Percentiles rank a stretch among this genome's conserved stretches.
Evolutionary conservation across 2,888 invertebrate genomes (phyloP).

Genomic region (Gerris lacustris): DNA sequence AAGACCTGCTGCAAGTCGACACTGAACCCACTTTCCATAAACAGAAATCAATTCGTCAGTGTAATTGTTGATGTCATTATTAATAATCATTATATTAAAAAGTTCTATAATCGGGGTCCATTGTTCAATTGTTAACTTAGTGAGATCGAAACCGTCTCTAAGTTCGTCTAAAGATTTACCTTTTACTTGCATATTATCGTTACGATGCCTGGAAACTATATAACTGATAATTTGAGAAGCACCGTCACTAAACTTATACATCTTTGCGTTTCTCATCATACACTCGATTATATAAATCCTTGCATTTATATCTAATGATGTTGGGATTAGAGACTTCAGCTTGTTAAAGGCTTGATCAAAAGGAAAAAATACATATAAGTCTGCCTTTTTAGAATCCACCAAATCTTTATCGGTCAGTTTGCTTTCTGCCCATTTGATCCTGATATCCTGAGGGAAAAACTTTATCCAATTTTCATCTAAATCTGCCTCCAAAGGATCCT

Average conservation of each 20-base stretch:
- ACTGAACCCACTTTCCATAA: slow-evolving; percentile 10
- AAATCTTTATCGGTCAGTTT: slow-evolving; percentile 12
- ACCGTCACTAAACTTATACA: slow-evolving; percentile 3
- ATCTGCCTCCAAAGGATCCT: slow-evolving; percentile 8
- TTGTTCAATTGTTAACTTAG: slow-evolving; percentile 10
- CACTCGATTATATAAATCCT: slow-evolving; percentile 9
- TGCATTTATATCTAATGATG: slow-evolving; percentile 11
- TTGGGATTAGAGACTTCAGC: slow-evolving; percentile 17
- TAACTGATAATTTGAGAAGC: slow-evolving; percentile 13
- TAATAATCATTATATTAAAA: slow-evolving; percentile 20
- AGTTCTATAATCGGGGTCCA: slow-evolving; percentile 21
- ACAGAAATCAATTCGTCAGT: slow-evolving; percentile 14
- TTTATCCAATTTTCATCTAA: slow-evolving; percentile 8
- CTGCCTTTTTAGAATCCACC: slow-evolving; percentile 10
- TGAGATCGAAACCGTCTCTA: background rate
- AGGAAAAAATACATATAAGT: slow-evolving; percentile 14
- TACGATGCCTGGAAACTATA: slow-evolving; percentile 17
- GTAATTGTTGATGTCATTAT: slow-evolving; percentile 15
- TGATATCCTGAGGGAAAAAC: slow-evolving; percentile 16
- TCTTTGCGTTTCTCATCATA: slow-evolving; percentile 14
- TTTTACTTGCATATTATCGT: slow-evolving; percentile 16
- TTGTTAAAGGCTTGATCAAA: slow-evolving; percentile 13
- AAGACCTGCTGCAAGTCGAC: slow-evolving; percentile 3
- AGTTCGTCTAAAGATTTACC: background rate
- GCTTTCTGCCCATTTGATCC: slow-evolving; percentile 18